A percentile compares a stretch with the other conserved stretches of the same genome.
These are phyloP conservation scores for Clytia hemisphaerica DNA, from an alignment of 30 jellyfish, hydroid and myxozoan genomes.

Conservation along the genomic window DNA sequence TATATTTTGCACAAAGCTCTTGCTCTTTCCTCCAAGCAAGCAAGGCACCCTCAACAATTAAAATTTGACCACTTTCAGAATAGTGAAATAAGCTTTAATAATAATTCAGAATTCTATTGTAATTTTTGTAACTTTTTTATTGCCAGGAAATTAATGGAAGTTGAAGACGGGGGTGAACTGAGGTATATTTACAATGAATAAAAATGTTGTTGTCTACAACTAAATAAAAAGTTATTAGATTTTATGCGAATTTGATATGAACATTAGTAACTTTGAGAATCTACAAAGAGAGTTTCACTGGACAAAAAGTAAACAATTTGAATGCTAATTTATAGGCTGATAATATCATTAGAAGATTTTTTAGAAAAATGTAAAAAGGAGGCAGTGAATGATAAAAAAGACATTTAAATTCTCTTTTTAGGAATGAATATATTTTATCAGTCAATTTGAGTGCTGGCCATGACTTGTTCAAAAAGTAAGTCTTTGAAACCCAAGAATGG, in stretches of 20 bases:
- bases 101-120: too few species aligned
- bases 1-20: background rate
- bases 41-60: too few species aligned
- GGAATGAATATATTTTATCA: conserved; percentile 52
- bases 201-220: too few species aligned
- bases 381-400: background rate
- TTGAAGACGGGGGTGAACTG: conserved; percentile 81
- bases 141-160: conserved; percentile 63
- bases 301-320: too few species aligned
- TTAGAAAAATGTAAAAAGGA: background rate
- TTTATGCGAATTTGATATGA: too few species aligned
- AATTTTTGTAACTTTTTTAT: background rate
- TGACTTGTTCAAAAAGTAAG: conserved; percentile 59
- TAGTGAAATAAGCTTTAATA: too few species aligned
- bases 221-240: too few species aligned
- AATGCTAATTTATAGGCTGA: too few species aligned
- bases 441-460: conserved; percentile 60
- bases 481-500: too few species aligned
- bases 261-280: too few species aligned
- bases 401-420: background rate
- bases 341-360: background rate
- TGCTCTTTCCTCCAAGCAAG: background rate
- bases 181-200: conserved; percentile 23
- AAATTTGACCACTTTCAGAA: too few species aligned
- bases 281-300: too few species aligned